Evolutionary conservation across 2,888 invertebrate species (phyloP).

Genomic region (Machimus atricapillus): DNA sequence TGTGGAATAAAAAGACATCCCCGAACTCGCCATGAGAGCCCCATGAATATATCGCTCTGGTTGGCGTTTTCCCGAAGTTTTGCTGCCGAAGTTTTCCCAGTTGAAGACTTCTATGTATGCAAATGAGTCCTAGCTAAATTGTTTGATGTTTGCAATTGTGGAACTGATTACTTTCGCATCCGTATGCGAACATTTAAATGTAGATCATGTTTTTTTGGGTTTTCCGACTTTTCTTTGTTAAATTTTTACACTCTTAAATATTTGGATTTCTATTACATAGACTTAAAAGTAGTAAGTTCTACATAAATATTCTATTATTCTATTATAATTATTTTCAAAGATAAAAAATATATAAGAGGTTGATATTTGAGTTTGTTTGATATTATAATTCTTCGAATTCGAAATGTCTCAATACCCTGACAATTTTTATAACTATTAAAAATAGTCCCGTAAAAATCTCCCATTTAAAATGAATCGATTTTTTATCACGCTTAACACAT

Average conservation of each 20-base stretch:
- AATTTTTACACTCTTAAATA: not conserved
- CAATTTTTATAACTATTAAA: no score
- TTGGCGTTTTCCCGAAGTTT: not conserved
- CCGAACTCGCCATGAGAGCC: not conserved
- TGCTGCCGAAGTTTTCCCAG: not conserved
- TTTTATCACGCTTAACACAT: no score
- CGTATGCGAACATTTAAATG: not conserved
- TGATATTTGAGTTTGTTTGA: no score
- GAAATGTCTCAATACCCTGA: no score
- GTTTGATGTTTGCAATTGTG: not conserved
- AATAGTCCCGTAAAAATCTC: no score
- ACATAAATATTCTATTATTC: no score
- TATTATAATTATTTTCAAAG: no score
- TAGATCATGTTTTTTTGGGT: not conserved
- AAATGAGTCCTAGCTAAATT: not conserved
- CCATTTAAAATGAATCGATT: no score
- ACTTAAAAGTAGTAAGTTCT: no score
- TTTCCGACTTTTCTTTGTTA: not conserved
- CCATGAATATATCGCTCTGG: not conserved
- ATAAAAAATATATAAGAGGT: no score
- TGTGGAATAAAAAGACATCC: not conserved
- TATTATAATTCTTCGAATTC: no score
- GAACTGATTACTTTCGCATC: not conserved
- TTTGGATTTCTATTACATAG: no score
- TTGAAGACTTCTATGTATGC: not conserved